Base-by-base conservation (phyloP, 2,888 invertebrate genomes). In the Axea sp. region DNA sequence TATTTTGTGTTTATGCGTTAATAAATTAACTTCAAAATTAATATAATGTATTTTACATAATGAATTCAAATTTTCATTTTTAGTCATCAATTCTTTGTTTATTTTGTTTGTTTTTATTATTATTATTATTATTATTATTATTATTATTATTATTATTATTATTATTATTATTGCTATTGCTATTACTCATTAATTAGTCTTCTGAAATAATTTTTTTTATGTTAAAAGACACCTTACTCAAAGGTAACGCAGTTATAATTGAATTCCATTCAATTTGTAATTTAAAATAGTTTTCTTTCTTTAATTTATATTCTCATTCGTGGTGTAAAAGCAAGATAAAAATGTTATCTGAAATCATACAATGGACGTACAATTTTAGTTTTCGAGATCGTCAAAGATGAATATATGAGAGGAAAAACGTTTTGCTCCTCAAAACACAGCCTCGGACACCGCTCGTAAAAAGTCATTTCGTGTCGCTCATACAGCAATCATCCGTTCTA, bases 291-390 rank as follows among this genome's bases (percentile, higher is more conserved):
- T 3, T 4, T 4, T 15, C 28, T 14, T 28, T 45, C 8, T 47
- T 7, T 39, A 26, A 26, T 26, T 15, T 51, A 24, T 24, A 51
- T 8, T 8, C 11, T 19, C 19, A 47, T 15, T 30, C 5, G 11
- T 24, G 49, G 24, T 35, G 35, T 8, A 8, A 51, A 35, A 33
- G 49, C 8, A 9, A 51, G 22, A 14, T 35, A 33, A 33, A 39
- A 55, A 55, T 39, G 6, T 30, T 57, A 57, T 43, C 57, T 31
- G 7, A 33, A 57, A 30, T 57, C 43, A 9, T 12, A 43, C 33
- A 57, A 43, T 57, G 31, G 33, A 2, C 12, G 22, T 28, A 19
- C 33, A 43, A 39, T 57, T 57, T 53, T 17, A 51, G 12, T 15
- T 6, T 6, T 22, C 49, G 22, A 5, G 12, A 3, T 30, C 6